These are phyloP conservation scores for Yasuhikotakia modesta DNA, from an alignment of 2,797 vertebrate species.

Conservation along the genomic window DNA sequence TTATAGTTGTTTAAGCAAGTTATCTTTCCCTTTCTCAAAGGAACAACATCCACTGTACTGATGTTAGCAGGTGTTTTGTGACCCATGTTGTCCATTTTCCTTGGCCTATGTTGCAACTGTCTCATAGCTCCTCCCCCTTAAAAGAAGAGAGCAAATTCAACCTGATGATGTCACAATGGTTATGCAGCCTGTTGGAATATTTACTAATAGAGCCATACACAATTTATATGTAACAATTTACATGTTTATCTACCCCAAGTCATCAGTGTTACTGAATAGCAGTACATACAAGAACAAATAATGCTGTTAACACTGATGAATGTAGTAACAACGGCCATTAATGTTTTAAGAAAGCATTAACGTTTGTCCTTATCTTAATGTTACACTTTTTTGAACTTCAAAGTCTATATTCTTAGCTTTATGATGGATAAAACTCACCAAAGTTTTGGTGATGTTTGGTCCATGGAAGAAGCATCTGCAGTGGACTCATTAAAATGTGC, in stretches of 20 bases:
- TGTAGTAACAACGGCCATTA: conserved; percentile 9
- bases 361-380: not conserved
- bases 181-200: conserved; percentile 15
- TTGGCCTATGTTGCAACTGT: conserved; percentile 52
- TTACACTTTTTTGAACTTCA: not conserved
- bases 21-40: conserved; percentile 52
- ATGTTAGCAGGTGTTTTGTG: conserved; percentile 63
- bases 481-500: conserved; percentile 11
- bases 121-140: conserved; percentile 2
- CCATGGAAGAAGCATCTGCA: not conserved
- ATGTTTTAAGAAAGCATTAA: conserved; percentile 5
- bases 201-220: conserved; percentile 23
- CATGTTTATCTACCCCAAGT: conserved; percentile 12
- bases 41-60: conserved; percentile 54
- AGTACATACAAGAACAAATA: not conserved
- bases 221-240: not conserved
- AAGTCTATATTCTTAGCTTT: conserved; percentile 1
- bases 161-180: conserved; percentile 21
- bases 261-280: conserved; percentile 19
- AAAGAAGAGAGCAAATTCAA: conserved; percentile 1
- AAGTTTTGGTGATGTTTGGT: not conserved
- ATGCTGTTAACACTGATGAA: not conserved
- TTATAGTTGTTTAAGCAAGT: conserved; percentile 59
- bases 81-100: conserved; percentile 62
- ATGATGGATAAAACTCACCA: not conserved